Percentiles rank a stretch among this genome's conserved stretches.
phyloP scores from a whole-genome alignment of 2,113 vertebrate genomes.

The Abramis brama region DNA sequence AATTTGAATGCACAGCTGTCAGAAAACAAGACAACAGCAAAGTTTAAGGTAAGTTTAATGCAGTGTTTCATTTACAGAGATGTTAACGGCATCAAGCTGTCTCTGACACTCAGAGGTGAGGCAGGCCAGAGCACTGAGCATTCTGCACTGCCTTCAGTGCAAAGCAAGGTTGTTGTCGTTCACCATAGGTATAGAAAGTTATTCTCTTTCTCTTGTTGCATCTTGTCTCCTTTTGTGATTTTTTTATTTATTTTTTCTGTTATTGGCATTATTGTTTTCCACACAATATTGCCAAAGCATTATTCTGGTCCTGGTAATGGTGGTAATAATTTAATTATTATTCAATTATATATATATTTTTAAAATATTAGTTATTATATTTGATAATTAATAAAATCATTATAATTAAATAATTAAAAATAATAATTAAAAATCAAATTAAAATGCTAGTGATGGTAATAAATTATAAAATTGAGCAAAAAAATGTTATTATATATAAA shows the following conservation, averaged over 20 bases:
- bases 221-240: background rate
- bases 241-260: background rate
- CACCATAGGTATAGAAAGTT: background rate
- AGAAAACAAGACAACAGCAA: conserved; percentile 7
- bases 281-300: no score
- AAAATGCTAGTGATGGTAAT: background rate
- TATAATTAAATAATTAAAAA: background rate
- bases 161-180: background rate
- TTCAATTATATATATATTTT: no score
- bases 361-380: no score
- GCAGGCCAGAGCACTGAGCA: background rate
- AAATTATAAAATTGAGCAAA: background rate
- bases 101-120: background rate
- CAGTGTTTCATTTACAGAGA: conserved; percentile 8
- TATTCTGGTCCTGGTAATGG: no score
- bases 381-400: no score
- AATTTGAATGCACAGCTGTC: background rate
- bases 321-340: no score
- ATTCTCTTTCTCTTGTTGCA: background rate
- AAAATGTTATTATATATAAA: background rate
- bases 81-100: background rate
- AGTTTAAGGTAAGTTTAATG: background rate
- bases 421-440: background rate
- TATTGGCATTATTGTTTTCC: background rate
- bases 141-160: background rate